Percentiles rank a stretch among this genome's conserved stretches.
These are phyloP conservation scores for Caenorhabditis sp. DNA, from an alignment of 2,888 invertebrate genomes.

Conservation along the genomic window DNA sequence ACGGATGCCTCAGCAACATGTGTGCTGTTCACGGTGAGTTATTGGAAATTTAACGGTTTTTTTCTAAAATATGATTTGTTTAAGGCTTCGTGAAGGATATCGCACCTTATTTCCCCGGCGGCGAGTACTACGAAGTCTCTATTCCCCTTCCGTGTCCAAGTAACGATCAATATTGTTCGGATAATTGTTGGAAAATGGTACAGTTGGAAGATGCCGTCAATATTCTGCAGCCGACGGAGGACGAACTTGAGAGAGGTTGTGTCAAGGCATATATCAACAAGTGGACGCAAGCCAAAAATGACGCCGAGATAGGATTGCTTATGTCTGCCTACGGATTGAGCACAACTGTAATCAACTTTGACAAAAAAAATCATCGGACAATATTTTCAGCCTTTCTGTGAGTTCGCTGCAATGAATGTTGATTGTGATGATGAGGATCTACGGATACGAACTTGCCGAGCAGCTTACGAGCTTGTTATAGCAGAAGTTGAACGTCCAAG, in stretches of 20 bases:
- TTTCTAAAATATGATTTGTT: neutral
- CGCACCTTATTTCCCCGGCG: neutral
- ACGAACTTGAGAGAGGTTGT: neutral
- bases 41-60: neutral
- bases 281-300: neutral
- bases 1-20: conserved; percentile 12
- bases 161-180: neutral
- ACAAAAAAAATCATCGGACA: neutral
- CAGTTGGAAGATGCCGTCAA: neutral
- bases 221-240: neutral
- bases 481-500: neutral
- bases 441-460: neutral
- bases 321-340: neutral
- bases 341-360: neutral
- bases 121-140: neutral
- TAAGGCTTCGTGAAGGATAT: conserved; percentile 1
- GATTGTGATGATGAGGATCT: neutral
- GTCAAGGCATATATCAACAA: neutral
- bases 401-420: neutral
- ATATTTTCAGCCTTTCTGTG: conserved; percentile 2
- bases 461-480: neutral
- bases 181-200: conserved; percentile 11
- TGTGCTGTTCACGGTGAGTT: conserved; percentile 21
- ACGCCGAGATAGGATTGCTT: neutral
- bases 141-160: neutral